These are phyloP conservation scores for Centropyge bicolor DNA, from an alignment of 2,797 vertebrate genomes.

Conservation along the genomic window DNA sequence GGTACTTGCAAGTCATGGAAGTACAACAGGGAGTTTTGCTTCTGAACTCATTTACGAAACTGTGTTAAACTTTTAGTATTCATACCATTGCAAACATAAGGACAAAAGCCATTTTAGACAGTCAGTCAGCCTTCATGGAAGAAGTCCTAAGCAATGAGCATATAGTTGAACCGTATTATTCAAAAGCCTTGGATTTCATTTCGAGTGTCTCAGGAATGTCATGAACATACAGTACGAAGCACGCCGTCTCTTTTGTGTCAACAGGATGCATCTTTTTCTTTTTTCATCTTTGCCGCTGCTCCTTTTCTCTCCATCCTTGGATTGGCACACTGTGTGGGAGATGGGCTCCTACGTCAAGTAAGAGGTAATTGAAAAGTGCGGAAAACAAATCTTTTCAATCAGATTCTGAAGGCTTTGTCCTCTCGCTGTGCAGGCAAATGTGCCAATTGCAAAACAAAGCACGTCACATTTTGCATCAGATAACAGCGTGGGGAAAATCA, in stretches of 20 bases:
- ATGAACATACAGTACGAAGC: conserved; percentile 36
- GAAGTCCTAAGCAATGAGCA: conserved; percentile 7
- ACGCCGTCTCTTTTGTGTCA: conserved; percentile 43
- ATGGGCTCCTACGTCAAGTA: conserved; percentile 53
- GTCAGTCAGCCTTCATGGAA: conserved; percentile 9
- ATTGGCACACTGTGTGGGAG: conserved; percentile 52
- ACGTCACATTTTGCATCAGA: conserved; percentile 70
- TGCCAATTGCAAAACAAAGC: conserved; percentile 76
- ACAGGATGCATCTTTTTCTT: conserved; percentile 34
- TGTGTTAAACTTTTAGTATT: conserved; percentile 66
- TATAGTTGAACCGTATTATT: conserved; percentile 15
- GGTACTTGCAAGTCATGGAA: conserved; percentile 32
- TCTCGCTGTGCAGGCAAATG: conserved; percentile 65
- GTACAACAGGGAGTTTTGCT: conserved; percentile 65
- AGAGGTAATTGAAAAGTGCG: conserved; percentile 80
- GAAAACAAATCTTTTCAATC: conserved; percentile 82
- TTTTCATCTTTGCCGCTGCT: conserved; percentile 31
- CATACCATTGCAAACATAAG: conserved; percentile 38
- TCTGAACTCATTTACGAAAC: conserved; percentile 71
- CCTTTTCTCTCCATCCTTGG: conserved; percentile 54
- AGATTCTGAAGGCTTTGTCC: conserved; percentile 76
- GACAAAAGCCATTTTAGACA: conserved; percentile 35
- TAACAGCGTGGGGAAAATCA: conserved; percentile 66
- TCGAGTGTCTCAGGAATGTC: conserved; percentile 50
- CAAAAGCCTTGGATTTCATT: conserved; percentile 32